Percentiles rank a stretch among this genome's conserved stretches.
These are phyloP conservation scores for Aurelia coerulea DNA, from an alignment of 30 jellyfish, hydroid and myxozoan species.

Conservation along the genomic window DNA sequence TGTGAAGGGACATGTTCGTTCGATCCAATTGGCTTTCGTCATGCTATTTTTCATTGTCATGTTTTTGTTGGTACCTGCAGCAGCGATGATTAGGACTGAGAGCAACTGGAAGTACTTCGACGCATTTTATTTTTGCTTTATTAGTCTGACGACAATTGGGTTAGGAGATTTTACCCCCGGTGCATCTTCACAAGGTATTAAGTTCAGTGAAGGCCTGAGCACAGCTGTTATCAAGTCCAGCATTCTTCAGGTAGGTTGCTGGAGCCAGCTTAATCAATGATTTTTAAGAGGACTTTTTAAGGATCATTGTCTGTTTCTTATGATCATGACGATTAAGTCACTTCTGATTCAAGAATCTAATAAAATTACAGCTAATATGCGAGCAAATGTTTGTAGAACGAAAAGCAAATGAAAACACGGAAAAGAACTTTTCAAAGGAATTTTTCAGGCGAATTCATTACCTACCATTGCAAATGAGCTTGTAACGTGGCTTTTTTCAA, in stretches of 20 bases:
- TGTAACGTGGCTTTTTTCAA: no score
- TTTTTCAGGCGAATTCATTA: no score
- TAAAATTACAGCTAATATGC: no score
- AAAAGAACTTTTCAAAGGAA: no score
- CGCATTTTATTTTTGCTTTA: constrained; percentile 69
- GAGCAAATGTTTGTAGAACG: no score
- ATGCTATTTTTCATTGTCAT: constrained; percentile 25
- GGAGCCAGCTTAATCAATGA: background rate
- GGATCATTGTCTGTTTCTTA: background rate
- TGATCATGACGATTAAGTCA: no score
- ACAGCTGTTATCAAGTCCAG: constrained; percentile 7
- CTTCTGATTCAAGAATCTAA: no score
- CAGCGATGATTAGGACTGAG: constrained; percentile 45
- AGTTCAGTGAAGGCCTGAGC: constrained; percentile 6
- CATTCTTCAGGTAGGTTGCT: constrained; percentile 45
- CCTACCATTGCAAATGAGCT: no score
- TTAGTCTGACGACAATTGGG: constrained; percentile 75
- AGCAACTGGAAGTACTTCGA: constrained; percentile 53
- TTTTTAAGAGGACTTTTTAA: background rate
- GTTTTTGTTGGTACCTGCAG: constrained; percentile 78
- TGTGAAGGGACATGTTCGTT: constrained; percentile 62
- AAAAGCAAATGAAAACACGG: no score
- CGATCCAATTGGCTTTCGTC: constrained; percentile 57
- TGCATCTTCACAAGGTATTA: constrained; percentile 57
- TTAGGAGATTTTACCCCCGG: constrained; percentile 75